These are phyloP conservation scores for Subanguina moxae DNA, from an alignment of 1,140 invertebrate species.

Conservation along the genomic window DNA sequence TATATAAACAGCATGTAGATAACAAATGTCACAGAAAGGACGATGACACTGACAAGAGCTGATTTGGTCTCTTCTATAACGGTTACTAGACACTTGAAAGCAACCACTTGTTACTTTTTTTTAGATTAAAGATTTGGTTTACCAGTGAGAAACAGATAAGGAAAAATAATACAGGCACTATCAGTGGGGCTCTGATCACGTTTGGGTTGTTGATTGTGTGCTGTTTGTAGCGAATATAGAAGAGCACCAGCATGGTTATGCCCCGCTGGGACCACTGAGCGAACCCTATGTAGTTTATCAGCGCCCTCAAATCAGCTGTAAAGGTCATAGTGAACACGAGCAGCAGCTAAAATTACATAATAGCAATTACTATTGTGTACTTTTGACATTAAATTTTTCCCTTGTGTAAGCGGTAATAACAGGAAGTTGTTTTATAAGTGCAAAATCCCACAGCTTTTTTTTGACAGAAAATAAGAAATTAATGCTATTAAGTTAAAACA, in stretches of 20 bases:
- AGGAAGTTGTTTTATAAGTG: too few species aligned
- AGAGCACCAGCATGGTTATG: conserved; percentile 41
- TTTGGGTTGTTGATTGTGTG: conserved; percentile 37
- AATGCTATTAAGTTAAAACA: too few species aligned
- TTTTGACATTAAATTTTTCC: not conserved
- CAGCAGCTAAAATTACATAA: not conserved
- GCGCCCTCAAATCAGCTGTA: conserved; percentile 8
- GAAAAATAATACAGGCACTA: conserved; percentile 45
- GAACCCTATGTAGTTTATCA: conserved; percentile 41
- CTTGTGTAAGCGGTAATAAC: too few species aligned
- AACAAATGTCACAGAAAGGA: conserved; percentile 17
- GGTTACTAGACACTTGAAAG: conserved; percentile 19
- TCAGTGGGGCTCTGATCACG: conserved; percentile 35
- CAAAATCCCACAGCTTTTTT: too few species aligned
- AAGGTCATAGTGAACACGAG: conserved; percentile 30
- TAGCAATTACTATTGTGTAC: not conserved
- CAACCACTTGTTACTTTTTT: not conserved
- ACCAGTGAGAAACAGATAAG: conserved; percentile 29
- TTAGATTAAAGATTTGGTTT: not conserved
- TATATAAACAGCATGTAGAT: conserved; percentile 30
- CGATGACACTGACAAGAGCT: conserved; percentile 22
- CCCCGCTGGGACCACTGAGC: conserved; percentile 39
- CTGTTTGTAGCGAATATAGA: conserved; percentile 39
- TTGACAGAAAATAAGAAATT: too few species aligned
- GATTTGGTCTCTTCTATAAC: conserved; percentile 30